Conservation (phyloP, 2,113 vertebrate species). For the Maccullochella peelii region DNA sequence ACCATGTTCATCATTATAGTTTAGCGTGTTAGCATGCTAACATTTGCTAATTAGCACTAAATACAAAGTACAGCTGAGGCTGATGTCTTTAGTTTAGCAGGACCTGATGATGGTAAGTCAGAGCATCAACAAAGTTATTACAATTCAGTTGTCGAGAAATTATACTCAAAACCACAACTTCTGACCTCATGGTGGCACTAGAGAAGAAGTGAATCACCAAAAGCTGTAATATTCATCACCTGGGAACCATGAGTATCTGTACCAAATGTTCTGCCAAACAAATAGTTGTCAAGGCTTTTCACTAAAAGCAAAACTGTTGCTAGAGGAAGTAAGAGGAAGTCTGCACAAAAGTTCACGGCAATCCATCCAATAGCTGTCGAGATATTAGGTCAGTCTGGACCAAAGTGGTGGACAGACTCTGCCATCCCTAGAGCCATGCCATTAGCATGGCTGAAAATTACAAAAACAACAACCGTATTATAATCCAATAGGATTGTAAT, state of each 20-base stretch:
- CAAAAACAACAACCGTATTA: neutral
- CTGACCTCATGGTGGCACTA: no score
- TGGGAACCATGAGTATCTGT: neutral
- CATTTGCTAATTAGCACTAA: neutral
- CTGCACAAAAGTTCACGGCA: no score
- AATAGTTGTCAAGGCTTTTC: neutral
- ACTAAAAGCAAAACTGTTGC: neutral
- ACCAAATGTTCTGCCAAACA: neutral
- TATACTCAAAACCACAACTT: neutral
- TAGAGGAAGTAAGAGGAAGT: neutral
- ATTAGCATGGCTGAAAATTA: neutral
- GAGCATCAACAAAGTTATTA: neutral
- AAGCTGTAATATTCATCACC: no score
- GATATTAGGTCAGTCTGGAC: neutral
- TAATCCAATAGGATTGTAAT: neutral
- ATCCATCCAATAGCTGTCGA: neutral
- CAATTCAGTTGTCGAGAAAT: neutral
- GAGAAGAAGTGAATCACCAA: no score
- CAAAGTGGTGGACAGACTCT: neutral
- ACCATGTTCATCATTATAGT: neutral
- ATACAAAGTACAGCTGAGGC: neutral
- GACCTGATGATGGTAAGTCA: neutral
- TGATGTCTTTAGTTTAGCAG: neutral
- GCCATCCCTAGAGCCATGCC: neutral
- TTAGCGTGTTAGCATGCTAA: neutral